Conservation (phyloP, 2,797 vertebrate genomes). For the Crax fasciolata region DNA sequence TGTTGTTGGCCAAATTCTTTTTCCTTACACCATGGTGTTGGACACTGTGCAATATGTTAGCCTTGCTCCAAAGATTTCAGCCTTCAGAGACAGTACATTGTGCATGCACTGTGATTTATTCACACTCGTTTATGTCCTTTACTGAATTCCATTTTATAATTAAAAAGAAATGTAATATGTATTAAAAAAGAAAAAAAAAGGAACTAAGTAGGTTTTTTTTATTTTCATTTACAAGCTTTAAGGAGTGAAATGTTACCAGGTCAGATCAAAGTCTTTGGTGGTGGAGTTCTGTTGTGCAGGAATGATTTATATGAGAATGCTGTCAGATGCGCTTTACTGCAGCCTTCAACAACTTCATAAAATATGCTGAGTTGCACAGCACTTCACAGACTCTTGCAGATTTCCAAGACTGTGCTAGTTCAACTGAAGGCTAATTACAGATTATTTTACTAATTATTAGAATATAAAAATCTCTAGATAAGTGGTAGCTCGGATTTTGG, state of each 20-base stretch:
- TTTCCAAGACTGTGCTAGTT: not conserved
- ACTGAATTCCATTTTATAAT: not conserved
- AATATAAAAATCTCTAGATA: not conserved
- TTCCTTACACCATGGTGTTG: not conserved
- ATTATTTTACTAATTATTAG: slow-evolving; percentile 19
- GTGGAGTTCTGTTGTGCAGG: not conserved
- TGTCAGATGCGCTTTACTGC: not conserved
- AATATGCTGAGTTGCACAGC: not conserved
- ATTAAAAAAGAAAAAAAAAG: not conserved
- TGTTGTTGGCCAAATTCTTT: not conserved
- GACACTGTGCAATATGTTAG: not conserved
- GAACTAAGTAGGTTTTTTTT: accelerated
- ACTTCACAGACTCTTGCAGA: slow-evolving; percentile 4
- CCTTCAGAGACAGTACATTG: not conserved
- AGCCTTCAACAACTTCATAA: not conserved
- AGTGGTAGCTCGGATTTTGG: not conserved
- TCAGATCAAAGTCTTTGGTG: not conserved
- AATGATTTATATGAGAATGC: slow-evolving; percentile 8
- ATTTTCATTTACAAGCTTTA: slow-evolving; percentile 30
- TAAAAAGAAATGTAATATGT: not conserved
- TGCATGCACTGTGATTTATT: not conserved
- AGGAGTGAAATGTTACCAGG: not conserved
- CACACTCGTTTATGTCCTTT: not conserved
- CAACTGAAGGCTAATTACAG: slow-evolving; percentile 28
- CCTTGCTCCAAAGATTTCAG: not conserved